phyloP scores from a whole-genome alignment of 2,113 vertebrate genomes.

The Axis porcinus region DNA sequence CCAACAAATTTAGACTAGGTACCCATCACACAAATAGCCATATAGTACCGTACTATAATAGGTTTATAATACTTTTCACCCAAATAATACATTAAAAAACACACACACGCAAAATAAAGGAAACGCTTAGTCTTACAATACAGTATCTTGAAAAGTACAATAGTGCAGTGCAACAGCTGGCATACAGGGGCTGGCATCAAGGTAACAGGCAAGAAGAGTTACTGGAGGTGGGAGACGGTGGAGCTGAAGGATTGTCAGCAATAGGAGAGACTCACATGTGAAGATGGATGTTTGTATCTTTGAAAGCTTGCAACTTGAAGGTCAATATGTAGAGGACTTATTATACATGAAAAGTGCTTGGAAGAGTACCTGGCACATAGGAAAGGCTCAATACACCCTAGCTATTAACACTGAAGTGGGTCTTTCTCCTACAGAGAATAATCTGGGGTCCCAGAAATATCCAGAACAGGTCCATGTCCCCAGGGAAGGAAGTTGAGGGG shows the following conservation, averaged over 20 bases:
- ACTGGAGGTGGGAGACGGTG: background rate
- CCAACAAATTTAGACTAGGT: background rate
- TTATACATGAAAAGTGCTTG: background rate
- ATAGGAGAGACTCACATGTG: background rate
- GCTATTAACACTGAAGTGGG: background rate
- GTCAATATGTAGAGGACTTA: background rate
- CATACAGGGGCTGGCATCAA: background rate
- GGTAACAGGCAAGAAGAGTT: background rate
- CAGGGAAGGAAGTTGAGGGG: background rate
- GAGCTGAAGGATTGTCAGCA: background rate
- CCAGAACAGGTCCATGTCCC: background rate
- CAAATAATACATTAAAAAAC: background rate
- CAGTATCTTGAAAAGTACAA: background rate
- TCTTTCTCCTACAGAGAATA: background rate
- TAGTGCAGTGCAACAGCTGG: background rate
- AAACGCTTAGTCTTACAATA: background rate
- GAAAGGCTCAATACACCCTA: accelerated
- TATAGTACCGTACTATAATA: background rate
- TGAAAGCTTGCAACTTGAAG: background rate
- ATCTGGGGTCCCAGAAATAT: background rate
- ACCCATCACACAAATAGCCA: background rate
- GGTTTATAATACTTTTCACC: background rate
- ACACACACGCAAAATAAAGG: background rate
- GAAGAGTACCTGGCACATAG: background rate
- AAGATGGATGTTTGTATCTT: background rate